Evolutionary conservation across 2,888 invertebrate species (phyloP).

Genomic region (Tricholauxania praeusta): DNA sequence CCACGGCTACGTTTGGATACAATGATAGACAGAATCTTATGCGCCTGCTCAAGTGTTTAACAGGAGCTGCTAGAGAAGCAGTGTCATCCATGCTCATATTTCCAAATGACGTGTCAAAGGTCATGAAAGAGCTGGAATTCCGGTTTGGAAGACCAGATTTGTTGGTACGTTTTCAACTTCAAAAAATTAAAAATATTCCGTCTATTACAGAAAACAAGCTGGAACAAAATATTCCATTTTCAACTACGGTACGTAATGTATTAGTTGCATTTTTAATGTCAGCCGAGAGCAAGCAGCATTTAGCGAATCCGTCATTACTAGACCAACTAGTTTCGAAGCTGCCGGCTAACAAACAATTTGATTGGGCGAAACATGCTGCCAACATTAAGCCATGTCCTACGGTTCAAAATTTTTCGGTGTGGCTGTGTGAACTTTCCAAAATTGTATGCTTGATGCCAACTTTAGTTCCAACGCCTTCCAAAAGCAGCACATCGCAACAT

Average conservation of each 20-base stretch:
- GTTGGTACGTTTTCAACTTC: slow-evolving; percentile 33
- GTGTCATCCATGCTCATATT: slow-evolving; percentile 40
- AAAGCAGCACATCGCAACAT: not conserved
- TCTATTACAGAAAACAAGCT: slow-evolving; percentile 7
- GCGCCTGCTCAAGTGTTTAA: too few species aligned
- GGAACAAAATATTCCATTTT: slow-evolving; percentile 31
- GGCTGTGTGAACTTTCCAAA: not conserved
- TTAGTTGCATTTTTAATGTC: slow-evolving; percentile 37
- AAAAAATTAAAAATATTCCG: slow-evolving; percentile 26
- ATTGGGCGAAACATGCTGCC: slow-evolving; percentile 15
- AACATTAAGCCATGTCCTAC: not conserved
- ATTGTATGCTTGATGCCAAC: not conserved
- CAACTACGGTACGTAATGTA: slow-evolving; percentile 36
- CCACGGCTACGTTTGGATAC: too few species aligned
- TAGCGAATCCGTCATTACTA: slow-evolving; percentile 35
- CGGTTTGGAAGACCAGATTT: slow-evolving; percentile 42
- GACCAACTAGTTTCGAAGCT: slow-evolving; percentile 33
- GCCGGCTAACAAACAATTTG: slow-evolving; percentile 19
- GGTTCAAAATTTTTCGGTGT: not conserved
- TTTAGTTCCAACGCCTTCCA: not conserved
- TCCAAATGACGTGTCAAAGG: slow-evolving; percentile 33
- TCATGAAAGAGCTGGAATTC: slow-evolving; percentile 35
- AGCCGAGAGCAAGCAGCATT: slow-evolving; percentile 37
- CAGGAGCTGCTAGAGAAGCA: not conserved
- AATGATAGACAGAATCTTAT: not conserved